A percentile compares a stretch with the other conserved stretches of the same genome.
Evolutionary conservation across 2,113 vertebrate genomes (phyloP).

Genomic region (Orientallactaga bullata): DNA sequence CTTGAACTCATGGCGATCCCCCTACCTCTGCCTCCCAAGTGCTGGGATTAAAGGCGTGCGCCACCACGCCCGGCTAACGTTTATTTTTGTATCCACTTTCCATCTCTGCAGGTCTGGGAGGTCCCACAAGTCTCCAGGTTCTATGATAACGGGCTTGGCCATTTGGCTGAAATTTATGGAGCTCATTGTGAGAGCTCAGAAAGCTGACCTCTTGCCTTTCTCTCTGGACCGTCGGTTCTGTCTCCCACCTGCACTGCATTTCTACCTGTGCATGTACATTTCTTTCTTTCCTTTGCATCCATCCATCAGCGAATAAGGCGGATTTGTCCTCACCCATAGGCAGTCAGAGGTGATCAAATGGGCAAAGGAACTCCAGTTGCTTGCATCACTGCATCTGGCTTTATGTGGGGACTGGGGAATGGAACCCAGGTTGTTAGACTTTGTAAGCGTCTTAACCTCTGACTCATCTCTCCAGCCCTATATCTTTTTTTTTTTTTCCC

Average conservation of each 20-base stretch:
- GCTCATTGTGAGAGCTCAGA: not conserved
- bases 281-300: not conserved
- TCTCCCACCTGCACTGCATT: not conserved
- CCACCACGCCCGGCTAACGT: too few relatives aligned
- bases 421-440: too few relatives aligned
- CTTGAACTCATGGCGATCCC: too few relatives aligned
- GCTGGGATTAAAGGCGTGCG: too few relatives aligned
- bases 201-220: not conserved
- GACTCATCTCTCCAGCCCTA: too few relatives aligned
- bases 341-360: not conserved
- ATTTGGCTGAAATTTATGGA: not conserved
- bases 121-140: not conserved
- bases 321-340: not conserved
- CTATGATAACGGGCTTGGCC: not conserved
- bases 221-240: not conserved
- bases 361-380: too few relatives aligned
- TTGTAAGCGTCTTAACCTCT: too few relatives aligned
- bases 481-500: too few relatives aligned
- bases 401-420: too few relatives aligned
- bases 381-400: too few relatives aligned
- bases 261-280: not conserved
- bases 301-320: not conserved
- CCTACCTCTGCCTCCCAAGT: too few relatives aligned
- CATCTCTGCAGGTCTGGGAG: not conserved
- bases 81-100: slow-evolving; percentile 20